Conservation (phyloP, 2,113 vertebrate species). For the Recurvirostra avosetta region DNA sequence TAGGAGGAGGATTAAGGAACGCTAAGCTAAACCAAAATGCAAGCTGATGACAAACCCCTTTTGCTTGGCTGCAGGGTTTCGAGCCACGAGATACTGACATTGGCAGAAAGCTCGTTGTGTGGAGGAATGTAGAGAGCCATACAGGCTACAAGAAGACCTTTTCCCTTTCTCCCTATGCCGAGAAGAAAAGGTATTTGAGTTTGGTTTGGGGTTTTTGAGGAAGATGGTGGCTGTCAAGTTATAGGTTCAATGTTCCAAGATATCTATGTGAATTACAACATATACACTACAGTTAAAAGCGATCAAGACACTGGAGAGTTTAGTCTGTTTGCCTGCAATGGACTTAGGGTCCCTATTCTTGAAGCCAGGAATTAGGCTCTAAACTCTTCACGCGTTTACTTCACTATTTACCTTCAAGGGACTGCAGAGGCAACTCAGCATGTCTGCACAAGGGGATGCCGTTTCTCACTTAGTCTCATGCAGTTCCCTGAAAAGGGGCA, state of each 20-base stretch:
- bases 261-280: neutral
- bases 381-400: neutral
- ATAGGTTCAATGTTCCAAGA: neutral
- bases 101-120: conserved; percentile 83
- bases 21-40: neutral
- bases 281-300: accelerated
- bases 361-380: neutral
- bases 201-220: neutral
- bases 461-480: neutral
- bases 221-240: neutral
- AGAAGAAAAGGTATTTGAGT: conserved; percentile 73
- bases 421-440: neutral
- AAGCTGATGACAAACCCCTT: neutral
- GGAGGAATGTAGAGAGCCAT: conserved; percentile 83
- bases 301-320: neutral
- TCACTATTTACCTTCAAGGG: neutral
- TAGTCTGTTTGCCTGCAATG: neutral
- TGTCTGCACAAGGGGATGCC: neutral
- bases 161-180: conserved; percentile 78
- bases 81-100: conserved; percentile 92
- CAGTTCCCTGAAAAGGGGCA: neutral
- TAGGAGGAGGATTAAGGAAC: neutral
- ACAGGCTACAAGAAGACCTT: conserved; percentile 86
- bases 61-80: conserved; percentile 81
- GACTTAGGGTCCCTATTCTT: neutral